Conservation (phyloP, 92 coral and sea anemone genomes). For the Actinostola sp. region DNA sequence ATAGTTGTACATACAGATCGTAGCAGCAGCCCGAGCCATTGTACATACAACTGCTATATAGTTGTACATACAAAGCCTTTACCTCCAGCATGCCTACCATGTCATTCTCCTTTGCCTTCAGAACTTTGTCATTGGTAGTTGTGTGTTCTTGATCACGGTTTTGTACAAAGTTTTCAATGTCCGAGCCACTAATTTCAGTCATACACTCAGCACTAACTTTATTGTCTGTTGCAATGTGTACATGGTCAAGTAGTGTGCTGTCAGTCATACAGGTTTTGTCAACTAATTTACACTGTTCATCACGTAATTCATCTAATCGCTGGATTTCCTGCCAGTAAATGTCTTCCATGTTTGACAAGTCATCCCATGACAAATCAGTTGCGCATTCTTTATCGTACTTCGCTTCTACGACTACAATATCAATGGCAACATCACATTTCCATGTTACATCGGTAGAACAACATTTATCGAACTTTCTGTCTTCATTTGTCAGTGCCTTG, state of each 20-base stretch:
- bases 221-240: slow-evolving; percentile 10
- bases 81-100: slow-evolving; percentile 21
- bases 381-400: slow-evolving; percentile 41
- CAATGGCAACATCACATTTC: background rate
- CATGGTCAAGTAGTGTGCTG: slow-evolving; percentile 48
- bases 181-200: slow-evolving; percentile 29
- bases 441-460: background rate
- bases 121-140: slow-evolving; percentile 2
- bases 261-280: slow-evolving; percentile 38
- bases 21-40: too few relatives aligned
- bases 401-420: background rate
- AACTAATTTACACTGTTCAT: background rate
- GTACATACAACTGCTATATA: too few relatives aligned
- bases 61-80: slow-evolving; percentile 13
- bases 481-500: background rate
- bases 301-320: slow-evolving; percentile 20
- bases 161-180: slow-evolving; percentile 30
- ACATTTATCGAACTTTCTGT: background rate
- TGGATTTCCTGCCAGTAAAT: slow-evolving; percentile 20
- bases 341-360: slow-evolving; percentile 50
- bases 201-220: slow-evolving; percentile 24
- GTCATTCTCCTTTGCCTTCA: slow-evolving; percentile 4
- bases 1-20: too few relatives aligned
- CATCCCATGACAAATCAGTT: slow-evolving; percentile 60
- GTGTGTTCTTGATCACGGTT: slow-evolving; percentile 16